Evolutionary conservation across 2,113 vertebrate genomes (phyloP).

Genomic region (Oncorhynchus gorbuscha): DNA sequence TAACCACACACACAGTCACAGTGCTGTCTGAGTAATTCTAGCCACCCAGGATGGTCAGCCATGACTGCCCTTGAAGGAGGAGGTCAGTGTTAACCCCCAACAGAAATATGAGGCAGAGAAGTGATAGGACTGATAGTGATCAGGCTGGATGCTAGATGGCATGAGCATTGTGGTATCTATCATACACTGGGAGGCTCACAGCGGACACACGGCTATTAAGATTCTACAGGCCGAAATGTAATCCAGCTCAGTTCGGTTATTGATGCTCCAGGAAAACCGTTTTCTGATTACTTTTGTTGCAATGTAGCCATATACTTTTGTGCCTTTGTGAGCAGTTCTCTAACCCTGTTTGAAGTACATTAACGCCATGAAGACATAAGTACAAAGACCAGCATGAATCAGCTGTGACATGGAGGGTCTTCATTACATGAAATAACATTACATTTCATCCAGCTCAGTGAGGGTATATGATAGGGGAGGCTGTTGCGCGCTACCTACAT

Average conservation of each 20-base stretch:
- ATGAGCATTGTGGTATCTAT: no score
- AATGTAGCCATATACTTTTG: no score
- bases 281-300: no score
- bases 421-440: conserved; percentile 3
- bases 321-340: no score
- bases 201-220: not conserved
- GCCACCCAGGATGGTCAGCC: not conserved
- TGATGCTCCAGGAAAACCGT: no score
- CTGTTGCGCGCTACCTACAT: not conserved
- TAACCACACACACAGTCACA: not conserved
- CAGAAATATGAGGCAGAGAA: not conserved
- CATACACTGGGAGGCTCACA: not conserved
- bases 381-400: not conserved
- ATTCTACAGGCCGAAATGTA: no score
- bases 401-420: conserved; percentile 2
- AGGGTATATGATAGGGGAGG: not conserved
- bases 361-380: no score
- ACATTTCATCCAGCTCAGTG: no score
- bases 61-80: not conserved
- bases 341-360: no score
- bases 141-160: not conserved
- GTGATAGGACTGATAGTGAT: not conserved
- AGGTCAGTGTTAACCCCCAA: not conserved
- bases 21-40: not conserved
- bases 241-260: no score